Percentiles rank a stretch among this genome's conserved stretches.
Evolutionary conservation across 2,797 vertebrate genomes (phyloP).

Genomic region (Catamblyrhynchus diadema): DNA sequence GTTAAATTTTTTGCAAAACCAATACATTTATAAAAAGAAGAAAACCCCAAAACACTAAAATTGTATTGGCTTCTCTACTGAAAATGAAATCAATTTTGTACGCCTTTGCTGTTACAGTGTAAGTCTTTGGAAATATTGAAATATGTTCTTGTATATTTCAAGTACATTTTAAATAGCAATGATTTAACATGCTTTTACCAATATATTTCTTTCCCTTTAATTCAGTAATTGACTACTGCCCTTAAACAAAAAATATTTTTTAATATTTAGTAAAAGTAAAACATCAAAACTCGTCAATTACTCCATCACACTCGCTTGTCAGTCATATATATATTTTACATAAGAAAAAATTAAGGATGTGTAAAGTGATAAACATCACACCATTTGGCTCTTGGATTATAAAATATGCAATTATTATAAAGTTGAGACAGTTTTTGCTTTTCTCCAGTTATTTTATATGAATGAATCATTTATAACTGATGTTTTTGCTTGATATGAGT

Average conservation of each 20-base stretch:
- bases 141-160: background rate
- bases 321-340: background rate
- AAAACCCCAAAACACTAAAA: background rate
- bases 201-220: background rate
- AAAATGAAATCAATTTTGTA: background rate
- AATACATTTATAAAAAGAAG: background rate
- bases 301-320: background rate
- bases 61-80: background rate
- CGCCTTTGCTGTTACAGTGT: background rate
- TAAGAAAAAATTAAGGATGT: background rate
- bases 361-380: background rate
- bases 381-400: background rate
- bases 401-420: background rate
- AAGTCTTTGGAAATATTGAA: background rate
- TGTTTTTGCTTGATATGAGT: background rate
- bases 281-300: background rate
- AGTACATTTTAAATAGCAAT: background rate
- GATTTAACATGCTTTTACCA: background rate
- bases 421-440: background rate
- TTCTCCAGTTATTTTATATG: background rate
- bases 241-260: background rate
- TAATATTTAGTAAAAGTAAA: background rate
- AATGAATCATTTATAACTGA: background rate
- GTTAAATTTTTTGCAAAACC: background rate
- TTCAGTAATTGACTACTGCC: background rate